phyloP scores from a whole-genome alignment of 2,797 vertebrate genomes.

The Cossypha niveicapilla region DNA sequence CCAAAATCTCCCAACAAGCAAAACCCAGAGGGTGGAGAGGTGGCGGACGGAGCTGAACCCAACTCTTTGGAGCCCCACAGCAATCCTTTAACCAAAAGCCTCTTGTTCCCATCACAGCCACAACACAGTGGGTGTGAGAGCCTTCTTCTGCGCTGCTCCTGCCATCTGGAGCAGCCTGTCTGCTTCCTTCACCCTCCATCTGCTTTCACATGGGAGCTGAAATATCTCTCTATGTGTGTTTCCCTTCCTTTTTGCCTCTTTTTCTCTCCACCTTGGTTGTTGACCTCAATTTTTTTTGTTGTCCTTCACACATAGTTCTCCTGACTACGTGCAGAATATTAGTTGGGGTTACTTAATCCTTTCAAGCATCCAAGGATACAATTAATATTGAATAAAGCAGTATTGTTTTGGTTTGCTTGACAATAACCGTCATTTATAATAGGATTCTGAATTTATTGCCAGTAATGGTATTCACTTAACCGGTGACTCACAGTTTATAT shows the following conservation, averaged over 20 bases:
- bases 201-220: conserved; percentile 31
- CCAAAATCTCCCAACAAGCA: background rate
- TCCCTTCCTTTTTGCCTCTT: background rate
- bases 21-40: background rate
- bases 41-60: background rate
- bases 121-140: conserved; percentile 62
- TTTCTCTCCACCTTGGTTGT: background rate
- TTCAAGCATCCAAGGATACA: background rate
- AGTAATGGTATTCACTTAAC: conserved; percentile 43
- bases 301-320: background rate
- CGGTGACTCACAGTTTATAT: conserved; percentile 53
- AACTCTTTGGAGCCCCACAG: background rate
- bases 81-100: conserved; percentile 3
- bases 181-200: conserved; percentile 64
- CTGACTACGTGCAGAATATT: background rate
- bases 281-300: conserved; percentile 24
- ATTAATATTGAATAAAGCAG: conserved; percentile 37
- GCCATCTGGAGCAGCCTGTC: conserved; percentile 59
- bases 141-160: background rate
- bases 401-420: conserved; percentile 44
- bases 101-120: conserved; percentile 42
- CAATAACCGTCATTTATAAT: conserved; percentile 21
- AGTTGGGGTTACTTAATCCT: conserved; percentile 11
- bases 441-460: conserved; percentile 48
- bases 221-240: background rate